These are phyloP conservation scores for Tolmerus cingulatus DNA, from an alignment of 2,888 invertebrate genomes.

Conservation along the genomic window DNA sequence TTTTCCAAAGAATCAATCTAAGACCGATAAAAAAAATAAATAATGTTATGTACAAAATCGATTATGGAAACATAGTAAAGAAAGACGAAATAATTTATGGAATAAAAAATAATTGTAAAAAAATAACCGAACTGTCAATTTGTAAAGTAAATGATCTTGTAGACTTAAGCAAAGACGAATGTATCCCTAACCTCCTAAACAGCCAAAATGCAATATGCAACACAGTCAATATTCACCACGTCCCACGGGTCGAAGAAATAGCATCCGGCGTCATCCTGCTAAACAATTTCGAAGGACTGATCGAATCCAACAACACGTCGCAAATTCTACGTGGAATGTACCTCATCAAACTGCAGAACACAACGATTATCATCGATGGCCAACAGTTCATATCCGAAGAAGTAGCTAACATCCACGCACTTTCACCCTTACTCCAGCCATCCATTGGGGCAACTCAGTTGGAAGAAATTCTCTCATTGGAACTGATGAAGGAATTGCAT, in stretches of 20 bases:
- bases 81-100: not conserved
- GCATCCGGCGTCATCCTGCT: conserved; percentile 44
- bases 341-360: not conserved
- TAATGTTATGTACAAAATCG: not conserved
- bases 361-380: not conserved
- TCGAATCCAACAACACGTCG: not conserved
- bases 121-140: not conserved
- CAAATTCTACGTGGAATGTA: too few species aligned
- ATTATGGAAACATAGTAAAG: not conserved
- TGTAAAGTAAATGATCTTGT: conserved; percentile 7
- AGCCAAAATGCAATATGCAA: not conserved
- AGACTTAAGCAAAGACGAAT: conserved; percentile 22
- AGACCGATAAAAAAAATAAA: not conserved
- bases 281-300: conserved; percentile 42
- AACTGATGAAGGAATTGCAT: conserved; percentile 40
- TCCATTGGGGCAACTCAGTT: not conserved
- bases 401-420: too few species aligned
- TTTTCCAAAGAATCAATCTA: not conserved
- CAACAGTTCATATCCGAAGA: too few species aligned
- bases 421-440: too few species aligned
- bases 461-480: conserved; percentile 43
- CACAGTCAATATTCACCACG: not conserved
- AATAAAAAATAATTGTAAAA: not conserved
- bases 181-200: not conserved
- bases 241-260: not conserved